phyloP scores from a whole-genome alignment of 2,888 invertebrate genomes.

The Pseudococcus longispinus region DNA sequence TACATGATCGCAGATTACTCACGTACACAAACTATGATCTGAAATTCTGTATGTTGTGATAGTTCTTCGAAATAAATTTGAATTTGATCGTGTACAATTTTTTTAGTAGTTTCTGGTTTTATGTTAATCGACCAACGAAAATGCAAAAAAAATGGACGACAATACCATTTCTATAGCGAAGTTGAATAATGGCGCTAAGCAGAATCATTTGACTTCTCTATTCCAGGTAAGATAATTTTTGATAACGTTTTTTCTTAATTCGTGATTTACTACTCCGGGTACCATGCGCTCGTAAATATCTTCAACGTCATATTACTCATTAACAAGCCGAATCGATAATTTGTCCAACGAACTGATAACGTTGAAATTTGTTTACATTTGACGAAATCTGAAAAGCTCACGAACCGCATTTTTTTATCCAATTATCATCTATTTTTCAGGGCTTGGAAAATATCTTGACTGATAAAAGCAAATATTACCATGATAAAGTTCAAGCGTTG shows the following conservation, averaged over 20 bases:
- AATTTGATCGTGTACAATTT: background rate
- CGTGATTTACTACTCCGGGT: background rate
- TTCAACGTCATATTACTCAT: background rate
- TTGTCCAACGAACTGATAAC: background rate
- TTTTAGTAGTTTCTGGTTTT: background rate
- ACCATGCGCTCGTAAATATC: background rate
- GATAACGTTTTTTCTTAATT: background rate
- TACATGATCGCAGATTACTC: conserved; percentile 51
- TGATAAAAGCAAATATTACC: conserved; percentile 65
- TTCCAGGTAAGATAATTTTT: conserved; percentile 14
- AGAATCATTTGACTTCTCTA: conserved; percentile 39
- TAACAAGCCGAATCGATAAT: background rate
- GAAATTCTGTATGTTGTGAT: background rate
- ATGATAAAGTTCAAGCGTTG: conserved; percentile 65
- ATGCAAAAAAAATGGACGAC: conserved; percentile 34
- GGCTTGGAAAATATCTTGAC: conserved; percentile 65
- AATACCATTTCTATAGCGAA: background rate
- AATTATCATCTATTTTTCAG: conserved; percentile 61
- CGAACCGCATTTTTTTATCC: background rate
- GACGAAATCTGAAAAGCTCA: background rate
- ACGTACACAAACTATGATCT: conserved; percentile 56
- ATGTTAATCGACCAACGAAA: background rate
- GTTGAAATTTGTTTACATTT: background rate
- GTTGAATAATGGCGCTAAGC: conserved; percentile 1
- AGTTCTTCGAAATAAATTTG: background rate